phyloP scores from a whole-genome alignment of 2,888 invertebrate species.

The Idaea biselata region DNA sequence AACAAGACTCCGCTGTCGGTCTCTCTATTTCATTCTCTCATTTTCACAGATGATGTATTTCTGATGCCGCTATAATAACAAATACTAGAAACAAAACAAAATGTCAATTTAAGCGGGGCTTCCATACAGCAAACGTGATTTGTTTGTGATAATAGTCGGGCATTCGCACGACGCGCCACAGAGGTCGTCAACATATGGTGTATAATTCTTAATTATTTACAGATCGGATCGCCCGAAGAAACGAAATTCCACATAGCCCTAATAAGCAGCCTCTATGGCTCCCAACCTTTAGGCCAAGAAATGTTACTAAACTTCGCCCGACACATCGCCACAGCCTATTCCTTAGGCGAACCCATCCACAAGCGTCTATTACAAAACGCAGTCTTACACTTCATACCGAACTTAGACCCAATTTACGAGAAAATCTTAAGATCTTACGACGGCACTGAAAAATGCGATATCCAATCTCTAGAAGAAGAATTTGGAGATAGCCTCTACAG shows the following conservation, averaged over 20 bases:
- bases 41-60: no score
- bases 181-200: no score
- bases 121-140: no score
- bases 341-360: constrained; percentile 84
- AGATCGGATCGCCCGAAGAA: constrained; percentile 90
- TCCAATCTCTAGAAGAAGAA: constrained; percentile 73
- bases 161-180: no score
- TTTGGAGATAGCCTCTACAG: constrained; percentile 84
- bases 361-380: constrained; percentile 83
- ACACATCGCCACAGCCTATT: constrained; percentile 88
- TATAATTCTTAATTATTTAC: no score
- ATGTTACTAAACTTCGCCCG: constrained; percentile 89
- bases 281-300: constrained; percentile 92
- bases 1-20: no score
- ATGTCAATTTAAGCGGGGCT: no score
- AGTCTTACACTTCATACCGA: constrained; percentile 90
- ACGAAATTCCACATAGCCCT: constrained; percentile 90
- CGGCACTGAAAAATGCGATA: constrained; percentile 55
- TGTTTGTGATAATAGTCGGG: no score
- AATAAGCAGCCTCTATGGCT: constrained; percentile 90
- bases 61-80: no score
- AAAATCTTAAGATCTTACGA: constrained; percentile 55
- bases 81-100: no score
- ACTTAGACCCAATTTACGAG: constrained; percentile 56
- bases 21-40: no score